These are phyloP conservation scores for Ochotona princeps DNA, from an alignment of 2,113 vertebrate species.

Conservation along the genomic window DNA sequence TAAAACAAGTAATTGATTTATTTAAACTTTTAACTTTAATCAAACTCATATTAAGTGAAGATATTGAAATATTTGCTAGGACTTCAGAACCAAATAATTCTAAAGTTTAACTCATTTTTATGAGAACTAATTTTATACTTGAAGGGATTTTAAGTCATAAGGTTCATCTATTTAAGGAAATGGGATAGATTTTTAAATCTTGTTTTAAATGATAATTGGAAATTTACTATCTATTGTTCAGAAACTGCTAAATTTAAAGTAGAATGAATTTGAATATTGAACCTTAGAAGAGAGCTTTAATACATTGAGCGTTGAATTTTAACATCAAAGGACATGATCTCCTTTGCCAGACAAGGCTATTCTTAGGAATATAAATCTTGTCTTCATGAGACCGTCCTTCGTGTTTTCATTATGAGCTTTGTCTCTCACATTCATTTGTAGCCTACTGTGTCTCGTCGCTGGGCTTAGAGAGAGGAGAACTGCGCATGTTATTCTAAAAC, in stretches of 20 bases:
- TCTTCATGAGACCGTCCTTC: neutral
- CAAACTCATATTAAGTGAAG: neutral
- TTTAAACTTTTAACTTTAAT: conserved; percentile 6
- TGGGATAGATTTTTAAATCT: conserved; percentile 1
- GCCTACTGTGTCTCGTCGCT: neutral
- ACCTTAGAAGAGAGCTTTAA: neutral
- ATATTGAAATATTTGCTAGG: neutral
- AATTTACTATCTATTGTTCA: neutral
- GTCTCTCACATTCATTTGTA: conserved; percentile 20
- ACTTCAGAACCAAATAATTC: conserved; percentile 33
- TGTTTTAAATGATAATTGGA: conserved; percentile 3
- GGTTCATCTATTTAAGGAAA: neutral
- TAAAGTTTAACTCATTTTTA: conserved; percentile 13
- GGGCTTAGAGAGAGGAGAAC: neutral
- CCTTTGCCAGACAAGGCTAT: neutral
- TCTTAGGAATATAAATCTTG: neutral
- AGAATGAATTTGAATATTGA: neutral
- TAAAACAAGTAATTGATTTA: conserved; percentile 17
- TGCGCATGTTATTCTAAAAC: no score
- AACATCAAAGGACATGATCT: conserved; percentile 11
- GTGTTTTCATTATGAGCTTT: neutral
- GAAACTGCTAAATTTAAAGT: neutral
- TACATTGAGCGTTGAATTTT: conserved; percentile 31
- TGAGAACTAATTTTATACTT: conserved; percentile 35
- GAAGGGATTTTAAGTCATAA: neutral